Evolutionary conservation across 2,888 invertebrate genomes (phyloP), one percentile per base, ranked within the genome.

Genomic region (Camponotus fellah): DNA sequence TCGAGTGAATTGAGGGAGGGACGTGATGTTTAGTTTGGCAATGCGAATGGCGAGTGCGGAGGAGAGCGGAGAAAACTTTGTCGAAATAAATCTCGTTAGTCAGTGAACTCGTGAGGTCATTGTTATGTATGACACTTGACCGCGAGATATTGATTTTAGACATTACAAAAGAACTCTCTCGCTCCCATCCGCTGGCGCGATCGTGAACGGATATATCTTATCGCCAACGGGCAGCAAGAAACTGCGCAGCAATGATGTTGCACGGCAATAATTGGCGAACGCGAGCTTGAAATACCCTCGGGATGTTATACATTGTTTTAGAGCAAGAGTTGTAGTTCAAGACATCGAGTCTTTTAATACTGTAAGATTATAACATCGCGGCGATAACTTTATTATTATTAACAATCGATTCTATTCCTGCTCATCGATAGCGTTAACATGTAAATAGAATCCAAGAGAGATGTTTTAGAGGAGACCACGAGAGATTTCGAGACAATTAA

Each of bases 11-110:
- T 64, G 86, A 91, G 86, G 81, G 62, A 69, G 71, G 75, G 72
- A 91, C 91, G 91, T 89, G 91, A 88, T 91, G 88, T 90, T 90
- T 90, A 89, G 89, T 84, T 91, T 90, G 91, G 89, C 90, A 85
- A 87, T 91, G 89, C n/a, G 79, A 80, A 37, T 60, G 26, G 26
- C 46, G 74, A 9, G 60, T 53, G 26, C 75, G 65, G 32, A 8
- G 49, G 17, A 58, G 68, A 53, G 53, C 71, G 40, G 32, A 60
- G 53, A 69, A 86, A 84, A 86, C 82, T 85, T 88, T 75, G 81
- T 12, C 77, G 83, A 74, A 83, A 86, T 86, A 87, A 86, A 89
- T 91, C 84, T 82, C 58, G 64, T 72, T 71, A 65, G 62, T 60
- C 64, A 80, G 75, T 74, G 74, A 80, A 80, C 62, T 37, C 49